phyloP scores from a whole-genome alignment of 2,797 vertebrate species.

The Enteromius thamalakanensis region DNA sequence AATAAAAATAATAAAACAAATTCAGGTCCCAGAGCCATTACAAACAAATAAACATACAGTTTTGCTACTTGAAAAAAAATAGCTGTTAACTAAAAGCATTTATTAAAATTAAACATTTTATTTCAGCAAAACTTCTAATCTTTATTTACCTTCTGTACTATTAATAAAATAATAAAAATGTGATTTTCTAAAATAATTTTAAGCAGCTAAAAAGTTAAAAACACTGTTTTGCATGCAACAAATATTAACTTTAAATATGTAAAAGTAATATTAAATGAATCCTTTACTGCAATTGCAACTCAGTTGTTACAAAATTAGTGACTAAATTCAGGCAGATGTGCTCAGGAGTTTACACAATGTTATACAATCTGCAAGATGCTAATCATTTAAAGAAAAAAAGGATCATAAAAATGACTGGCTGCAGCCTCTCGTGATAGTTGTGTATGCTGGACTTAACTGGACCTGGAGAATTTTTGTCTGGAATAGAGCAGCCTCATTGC shows the following conservation, averaged over 20 bases:
- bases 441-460: background rate
- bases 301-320: background rate
- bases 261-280: too few relatives aligned
- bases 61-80: too few relatives aligned
- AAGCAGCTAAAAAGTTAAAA: background rate
- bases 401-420: background rate
- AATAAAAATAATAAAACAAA: too few relatives aligned
- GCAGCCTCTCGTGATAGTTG: background rate
- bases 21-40: too few relatives aligned
- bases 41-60: too few relatives aligned
- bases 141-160: too few relatives aligned
- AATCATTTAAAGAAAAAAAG: background rate
- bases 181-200: background rate
- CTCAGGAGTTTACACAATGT: background rate
- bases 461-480: background rate
- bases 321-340: background rate
- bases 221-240: background rate
- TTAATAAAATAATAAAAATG: too few relatives aligned
- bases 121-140: too few relatives aligned
- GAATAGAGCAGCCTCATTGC: slow-evolving; percentile 1
- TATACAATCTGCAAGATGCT: background rate
- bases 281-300: background rate
- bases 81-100: too few relatives aligned
- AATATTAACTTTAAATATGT: background rate
- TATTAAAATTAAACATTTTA: too few relatives aligned